A percentile compares a stretch with the other conserved stretches of the same genome.
Conservation (phyloP, 2,888 invertebrate species). For the Callyntrura guangdongensis region DNA sequence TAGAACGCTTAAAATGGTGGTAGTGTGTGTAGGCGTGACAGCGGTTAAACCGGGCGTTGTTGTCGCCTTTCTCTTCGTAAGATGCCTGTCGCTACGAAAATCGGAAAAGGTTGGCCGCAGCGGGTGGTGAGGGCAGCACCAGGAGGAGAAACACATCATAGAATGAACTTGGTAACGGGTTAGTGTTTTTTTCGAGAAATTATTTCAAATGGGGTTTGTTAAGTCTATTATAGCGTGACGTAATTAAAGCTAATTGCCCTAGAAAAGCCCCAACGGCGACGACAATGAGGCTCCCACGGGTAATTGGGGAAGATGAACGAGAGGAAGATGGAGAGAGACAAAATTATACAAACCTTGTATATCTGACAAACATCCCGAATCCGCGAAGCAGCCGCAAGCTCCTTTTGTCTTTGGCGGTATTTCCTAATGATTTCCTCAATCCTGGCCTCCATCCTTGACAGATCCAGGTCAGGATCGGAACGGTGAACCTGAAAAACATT, state of each 20-base stretch:
- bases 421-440: conserved; percentile 79
- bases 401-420: conserved; percentile 67
- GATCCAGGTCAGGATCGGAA: conserved; percentile 80
- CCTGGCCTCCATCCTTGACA: conserved; percentile 76
- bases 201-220: not conserved
- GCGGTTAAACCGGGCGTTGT: too few relatives aligned
- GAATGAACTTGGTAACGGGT: too few relatives aligned
- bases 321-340: not conserved
- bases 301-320: not conserved
- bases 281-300: too few relatives aligned
- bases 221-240: not conserved
- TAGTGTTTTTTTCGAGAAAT: too few relatives aligned
- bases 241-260: conserved; percentile 28
- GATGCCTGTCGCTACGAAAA: too few relatives aligned
- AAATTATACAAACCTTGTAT: conserved; percentile 74
- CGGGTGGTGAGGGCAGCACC: too few relatives aligned
- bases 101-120: too few relatives aligned
- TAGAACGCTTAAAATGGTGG: too few relatives aligned
- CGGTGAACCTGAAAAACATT: conserved; percentile 74
- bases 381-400: conserved; percentile 61
- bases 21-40: too few relatives aligned
- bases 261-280: not conserved
- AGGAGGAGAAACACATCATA: too few relatives aligned
- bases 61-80: too few relatives aligned
- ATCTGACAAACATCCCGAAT: conserved; percentile 79